Conservation (phyloP, 2,888 invertebrate genomes). For the Drosophila hamatofila region DNA sequence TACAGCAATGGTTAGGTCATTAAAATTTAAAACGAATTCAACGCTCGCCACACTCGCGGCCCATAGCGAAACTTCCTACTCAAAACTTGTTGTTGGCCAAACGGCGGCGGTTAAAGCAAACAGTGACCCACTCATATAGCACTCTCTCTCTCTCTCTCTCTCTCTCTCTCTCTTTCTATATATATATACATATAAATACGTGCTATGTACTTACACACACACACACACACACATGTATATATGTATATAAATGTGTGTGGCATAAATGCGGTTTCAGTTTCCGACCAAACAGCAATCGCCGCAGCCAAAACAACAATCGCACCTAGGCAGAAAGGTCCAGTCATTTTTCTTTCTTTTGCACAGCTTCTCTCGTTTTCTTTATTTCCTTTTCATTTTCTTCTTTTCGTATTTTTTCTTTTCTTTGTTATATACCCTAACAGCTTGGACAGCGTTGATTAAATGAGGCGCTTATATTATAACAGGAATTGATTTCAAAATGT, state of each 20-base stretch:
- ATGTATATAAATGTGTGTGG: constrained; percentile 12
- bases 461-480: neutral
- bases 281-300: constrained; percentile 54
- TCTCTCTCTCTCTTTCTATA: neutral
- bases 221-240: constrained; percentile 1
- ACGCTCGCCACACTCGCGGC: constrained; percentile 38
- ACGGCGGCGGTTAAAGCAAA: constrained; percentile 37
- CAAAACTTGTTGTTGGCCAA: constrained; percentile 51
- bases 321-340: constrained; percentile 42
- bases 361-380: constrained; percentile 25
- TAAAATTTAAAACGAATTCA: constrained; percentile 79
- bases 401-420: neutral
- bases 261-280: constrained; percentile 73
- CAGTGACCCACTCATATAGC: constrained; percentile 20
- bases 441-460: neutral
- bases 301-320: constrained; percentile 51
- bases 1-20: constrained; percentile 74
- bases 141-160: neutral
- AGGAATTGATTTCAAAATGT: constrained; percentile 3
- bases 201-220: constrained; percentile 10
- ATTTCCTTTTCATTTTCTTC: neutral
- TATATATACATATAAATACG: constrained; percentile 17
- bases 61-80: constrained; percentile 51
- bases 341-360: constrained; percentile 51
- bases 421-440: constrained; percentile 14